Base-by-base conservation (phyloP, 2,797 vertebrate genomes). In the Sebastes vulpes region DNA sequence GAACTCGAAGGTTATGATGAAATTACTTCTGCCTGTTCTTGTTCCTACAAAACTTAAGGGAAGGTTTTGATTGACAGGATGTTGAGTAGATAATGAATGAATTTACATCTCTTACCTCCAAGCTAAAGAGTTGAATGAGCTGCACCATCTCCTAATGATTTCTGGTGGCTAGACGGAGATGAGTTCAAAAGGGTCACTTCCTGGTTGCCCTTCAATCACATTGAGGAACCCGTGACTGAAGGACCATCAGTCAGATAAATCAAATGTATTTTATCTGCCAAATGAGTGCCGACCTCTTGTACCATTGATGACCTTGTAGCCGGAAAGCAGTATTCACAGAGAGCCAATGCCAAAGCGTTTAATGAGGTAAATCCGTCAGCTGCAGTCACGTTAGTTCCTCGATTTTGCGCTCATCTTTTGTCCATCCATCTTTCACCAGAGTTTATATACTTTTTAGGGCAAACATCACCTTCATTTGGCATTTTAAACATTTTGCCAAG, bases 131-230 rank as follows among this genome's bases (percentile, higher is more conserved):
- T 63, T 65, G 58, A 84, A 81, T 16, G 65, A 72, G 23, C 63
- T 32, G 42, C 72, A 28, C 56, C 16, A 23, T 84, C 72, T 64
- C 52, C 46, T 76, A 80, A 87, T 76, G 38, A 88, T 84, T 86
- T 73, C 73, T 84, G 65, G 32, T 66, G 54, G 74, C 76, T 35
- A 23, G 48, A 79, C 53, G 63, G 65, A 77, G 64, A 74, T 20
- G 26, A 65, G 58, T 73, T 84, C 50, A 70, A 50, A 85, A 64
- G 65, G 60, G 64, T 79, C 72, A 72, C 46, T 38, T 85, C 50
- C 25, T 75, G 10, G 21, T 75, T 77, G 28, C 29, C 70, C 75
- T 85, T 87, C 76, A 63, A 56, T 75, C 31, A 35, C 21, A 72
- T 7, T 4, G 46, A 52, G 65, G 60, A 81, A 73, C 53, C 57